phyloP scores from a whole-genome alignment of 2,888 invertebrate species.

The Pterostichus niger region DNA sequence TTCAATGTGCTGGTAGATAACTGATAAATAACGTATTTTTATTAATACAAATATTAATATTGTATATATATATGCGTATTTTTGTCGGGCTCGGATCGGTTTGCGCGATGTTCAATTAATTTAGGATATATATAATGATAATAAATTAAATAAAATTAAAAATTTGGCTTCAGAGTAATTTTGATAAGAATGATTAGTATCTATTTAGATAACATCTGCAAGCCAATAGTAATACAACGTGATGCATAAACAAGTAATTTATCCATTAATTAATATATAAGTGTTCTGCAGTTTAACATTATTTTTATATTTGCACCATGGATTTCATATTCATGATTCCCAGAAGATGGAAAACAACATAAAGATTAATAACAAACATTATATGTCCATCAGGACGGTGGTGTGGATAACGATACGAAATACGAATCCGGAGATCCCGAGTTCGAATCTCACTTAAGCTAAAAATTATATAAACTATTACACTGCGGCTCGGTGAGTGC shows the following conservation, averaged over 20 bases:
- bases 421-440: too few species aligned
- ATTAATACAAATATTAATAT: constrained; percentile 23
- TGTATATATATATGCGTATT: too few species aligned
- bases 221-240: neutral
- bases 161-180: neutral
- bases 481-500: too few species aligned
- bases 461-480: too few species aligned
- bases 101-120: too few species aligned
- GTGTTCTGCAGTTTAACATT: neutral
- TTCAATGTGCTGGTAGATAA: neutral
- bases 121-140: too few species aligned
- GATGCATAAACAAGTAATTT: neutral
- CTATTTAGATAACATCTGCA: neutral
- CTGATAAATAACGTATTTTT: constrained; percentile 35
- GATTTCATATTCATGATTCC: constrained; percentile 4
- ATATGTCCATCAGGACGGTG: too few species aligned
- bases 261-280: neutral
- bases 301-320: neutral
- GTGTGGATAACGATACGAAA: too few species aligned
- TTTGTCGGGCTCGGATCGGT: too few species aligned
- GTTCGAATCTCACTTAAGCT: too few species aligned
- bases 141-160: neutral
- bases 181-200: constrained; percentile 1
- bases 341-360: neutral
- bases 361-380: too few species aligned